Percentiles rank a stretch among this genome's conserved stretches.
Conservation (phyloP, 1,140 invertebrate genomes). For the Mactra quadrangularis region DNA sequence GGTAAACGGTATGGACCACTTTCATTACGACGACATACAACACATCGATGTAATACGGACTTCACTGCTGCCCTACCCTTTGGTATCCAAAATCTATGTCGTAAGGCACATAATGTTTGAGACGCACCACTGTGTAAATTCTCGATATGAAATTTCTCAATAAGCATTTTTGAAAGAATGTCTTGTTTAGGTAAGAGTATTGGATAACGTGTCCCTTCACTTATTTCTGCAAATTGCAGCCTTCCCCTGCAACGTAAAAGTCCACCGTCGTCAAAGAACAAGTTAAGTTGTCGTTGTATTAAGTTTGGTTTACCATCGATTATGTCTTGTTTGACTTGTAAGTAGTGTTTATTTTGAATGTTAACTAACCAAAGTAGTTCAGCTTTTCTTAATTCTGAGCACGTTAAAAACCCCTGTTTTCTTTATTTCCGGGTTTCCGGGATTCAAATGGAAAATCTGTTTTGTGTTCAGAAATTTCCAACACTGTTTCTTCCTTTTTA, state of each 20-base stretch:
- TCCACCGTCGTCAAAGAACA: constrained; percentile 1
- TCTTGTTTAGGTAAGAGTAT: not conserved
- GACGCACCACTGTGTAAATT: constrained; percentile 25
- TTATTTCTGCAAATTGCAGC: constrained; percentile 3
- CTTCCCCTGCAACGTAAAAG: constrained; percentile 10
- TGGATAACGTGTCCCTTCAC: constrained; percentile 11
- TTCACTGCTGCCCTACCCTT: not conserved
- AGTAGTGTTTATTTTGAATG: not conserved
- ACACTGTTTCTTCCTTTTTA: no score
- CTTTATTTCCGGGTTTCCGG: not conserved
- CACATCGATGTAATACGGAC: not conserved
- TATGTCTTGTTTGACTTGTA: not conserved
- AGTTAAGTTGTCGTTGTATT: not conserved
- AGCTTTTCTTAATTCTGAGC: not conserved
- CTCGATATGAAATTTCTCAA: constrained; percentile 1
- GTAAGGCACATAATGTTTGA: not conserved
- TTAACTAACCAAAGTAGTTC: not conserved
- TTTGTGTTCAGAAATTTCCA: no score
- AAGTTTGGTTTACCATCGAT: not conserved
- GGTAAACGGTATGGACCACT: constrained; percentile 21
- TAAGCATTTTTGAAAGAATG: not conserved
- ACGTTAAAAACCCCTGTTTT: not conserved
- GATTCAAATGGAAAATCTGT: no score
- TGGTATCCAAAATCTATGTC: constrained; percentile 41
- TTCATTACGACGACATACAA: not conserved